These are phyloP conservation scores for Labroides dimidiatus DNA, from an alignment of 2,797 vertebrate species.

Conservation along the genomic window DNA sequence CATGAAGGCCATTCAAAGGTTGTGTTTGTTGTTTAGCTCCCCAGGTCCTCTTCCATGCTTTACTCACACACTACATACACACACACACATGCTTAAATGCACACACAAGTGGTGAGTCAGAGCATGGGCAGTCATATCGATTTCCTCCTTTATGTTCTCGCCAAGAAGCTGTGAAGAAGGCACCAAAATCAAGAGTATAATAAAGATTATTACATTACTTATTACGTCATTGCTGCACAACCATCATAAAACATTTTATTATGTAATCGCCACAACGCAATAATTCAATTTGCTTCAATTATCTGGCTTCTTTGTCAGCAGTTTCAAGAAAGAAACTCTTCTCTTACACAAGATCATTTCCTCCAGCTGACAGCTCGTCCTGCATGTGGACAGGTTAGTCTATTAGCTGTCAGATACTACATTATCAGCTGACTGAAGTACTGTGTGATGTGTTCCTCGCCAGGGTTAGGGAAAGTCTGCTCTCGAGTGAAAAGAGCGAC, in stretches of 20 bases:
- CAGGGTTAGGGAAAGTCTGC: constrained; percentile 67
- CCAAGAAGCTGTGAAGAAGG: constrained; percentile 56
- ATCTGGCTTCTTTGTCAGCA: accelerated
- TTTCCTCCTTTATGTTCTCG: constrained; percentile 72
- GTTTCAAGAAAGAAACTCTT: not conserved
- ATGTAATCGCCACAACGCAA: not conserved
- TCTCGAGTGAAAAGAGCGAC: constrained; percentile 68
- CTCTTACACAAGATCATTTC: not conserved
- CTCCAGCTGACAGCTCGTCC: constrained; percentile 2
- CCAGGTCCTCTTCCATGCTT: constrained; percentile 16
- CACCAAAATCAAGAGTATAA: constrained; percentile 3
- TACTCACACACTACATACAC: not conserved
- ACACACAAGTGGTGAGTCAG: constrained; percentile 62
- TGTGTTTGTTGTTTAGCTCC: constrained; percentile 61
- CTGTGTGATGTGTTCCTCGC: constrained; percentile 64
- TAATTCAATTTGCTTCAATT: not conserved
- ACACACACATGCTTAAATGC: constrained; percentile 13
- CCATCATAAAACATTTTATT: not conserved
- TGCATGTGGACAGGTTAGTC: constrained; percentile 20
- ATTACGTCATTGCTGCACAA: not conserved
- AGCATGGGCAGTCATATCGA: constrained; percentile 83
- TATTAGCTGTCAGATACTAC: constrained; percentile 57
- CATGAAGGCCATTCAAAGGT: constrained; percentile 58
- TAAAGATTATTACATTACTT: constrained; percentile 6
- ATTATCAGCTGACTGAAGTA: constrained; percentile 46